Evolutionary conservation across 1,140 invertebrate genomes (phyloP), one percentile per base, ranked within the genome.

Genomic region (Bombyx mandarina): DNA sequence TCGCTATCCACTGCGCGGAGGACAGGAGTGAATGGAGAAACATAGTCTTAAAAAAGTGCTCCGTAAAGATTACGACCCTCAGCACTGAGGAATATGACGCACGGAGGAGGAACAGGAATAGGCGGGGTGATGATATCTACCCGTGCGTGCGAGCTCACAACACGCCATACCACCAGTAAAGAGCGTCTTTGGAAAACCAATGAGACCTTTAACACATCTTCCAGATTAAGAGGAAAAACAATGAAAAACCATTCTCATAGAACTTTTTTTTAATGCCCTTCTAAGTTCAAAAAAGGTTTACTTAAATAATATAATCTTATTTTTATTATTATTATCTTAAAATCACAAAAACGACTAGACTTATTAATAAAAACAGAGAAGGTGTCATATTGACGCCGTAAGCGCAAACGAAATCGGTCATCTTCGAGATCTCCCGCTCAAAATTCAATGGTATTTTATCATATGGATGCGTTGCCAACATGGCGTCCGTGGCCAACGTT

Each of bases 381-480:
- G 66, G 63, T 8, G 57, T 54, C 8, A 50, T 42, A 54, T 58
- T 69, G 45, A 48, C 61, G 59, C 58, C 63, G 48, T 62, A 66
- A 56, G 35, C 57, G 12, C 60, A 61, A 18, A 47, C 26, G 12
- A 58, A 59, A 8, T 53, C 56, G 50, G 70, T 69, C 26, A 58
- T 52, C 60, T 80, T 71, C 45, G 61, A 48, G 58, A 82, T 54
- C 2, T 57, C 63, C 18, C 69, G 65, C 71, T 86, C 83, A 35
- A 82, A 79, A 69, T 80, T 86, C 8, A 77, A 58, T 6, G 79
- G 80, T 45, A 81, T 79, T 45, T 73, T 68, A 44, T 71, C 66
- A 46, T 79, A 82, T 0, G 79, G 80, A 60, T 89, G 79, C 7
- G 66, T 78, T 44, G 74, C 72, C 8, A 90, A 63, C 43, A 89